These are phyloP conservation scores for Notolepis coatsorum DNA, from an alignment of 2,797 vertebrate genomes.

Conservation along the genomic window DNA sequence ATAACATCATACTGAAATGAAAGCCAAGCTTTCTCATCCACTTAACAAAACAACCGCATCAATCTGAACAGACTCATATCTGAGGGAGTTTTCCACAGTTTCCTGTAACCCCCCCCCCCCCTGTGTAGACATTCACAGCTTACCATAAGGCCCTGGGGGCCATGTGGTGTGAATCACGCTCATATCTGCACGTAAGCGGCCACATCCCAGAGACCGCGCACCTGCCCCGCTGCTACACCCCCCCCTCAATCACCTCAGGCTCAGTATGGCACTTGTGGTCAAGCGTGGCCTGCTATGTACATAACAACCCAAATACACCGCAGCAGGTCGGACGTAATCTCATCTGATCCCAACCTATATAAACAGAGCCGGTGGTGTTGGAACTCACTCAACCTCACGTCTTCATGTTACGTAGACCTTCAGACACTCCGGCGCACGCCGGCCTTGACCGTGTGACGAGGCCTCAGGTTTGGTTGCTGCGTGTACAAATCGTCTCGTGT, in stretches of 20 bases:
- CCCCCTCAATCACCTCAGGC: conserved; percentile 53
- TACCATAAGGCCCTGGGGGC: conserved; percentile 18
- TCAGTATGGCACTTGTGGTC: conserved; percentile 60
- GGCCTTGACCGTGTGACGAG: conserved; percentile 1
- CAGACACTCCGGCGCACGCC: conserved; percentile 15
- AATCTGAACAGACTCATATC: too few species aligned
- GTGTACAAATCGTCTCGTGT: background rate
- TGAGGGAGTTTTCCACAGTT: background rate
- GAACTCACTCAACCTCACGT: conserved; percentile 31
- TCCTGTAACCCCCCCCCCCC: conserved; percentile 21
- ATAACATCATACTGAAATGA: too few species aligned
- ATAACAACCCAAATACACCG: conserved; percentile 69
- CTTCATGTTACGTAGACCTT: background rate
- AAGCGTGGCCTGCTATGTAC: conserved; percentile 68
- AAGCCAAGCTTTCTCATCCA: background rate
- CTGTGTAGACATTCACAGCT: conserved; percentile 54
- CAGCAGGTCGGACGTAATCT: conserved; percentile 49
- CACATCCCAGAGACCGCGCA: conserved; percentile 58
- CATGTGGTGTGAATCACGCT: conserved; percentile 38
- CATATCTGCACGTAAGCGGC: conserved; percentile 68
- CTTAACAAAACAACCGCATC: too few species aligned
- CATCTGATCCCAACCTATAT: conserved; percentile 60
- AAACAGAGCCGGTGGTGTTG: conserved; percentile 50
- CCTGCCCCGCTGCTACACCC: conserved; percentile 65
- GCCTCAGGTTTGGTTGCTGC: conserved; percentile 15